Evolutionary conservation across 2,113 vertebrate genomes (phyloP).

Genomic region (Aptenodytes patagonicus): DNA sequence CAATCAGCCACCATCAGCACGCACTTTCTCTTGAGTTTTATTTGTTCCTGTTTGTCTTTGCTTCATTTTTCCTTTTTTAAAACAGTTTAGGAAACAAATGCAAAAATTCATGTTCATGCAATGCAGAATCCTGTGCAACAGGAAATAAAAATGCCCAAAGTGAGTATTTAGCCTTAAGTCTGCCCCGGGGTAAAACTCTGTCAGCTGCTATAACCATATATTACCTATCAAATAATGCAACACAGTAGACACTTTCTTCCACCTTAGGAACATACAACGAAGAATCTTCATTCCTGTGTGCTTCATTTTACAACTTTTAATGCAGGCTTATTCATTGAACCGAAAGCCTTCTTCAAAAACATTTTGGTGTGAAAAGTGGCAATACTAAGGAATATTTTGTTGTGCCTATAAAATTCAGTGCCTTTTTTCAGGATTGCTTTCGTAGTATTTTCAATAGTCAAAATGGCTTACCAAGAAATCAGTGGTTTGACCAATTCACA

Average conservation of each 20-base stretch:
- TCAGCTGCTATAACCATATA: background rate
- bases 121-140: background rate
- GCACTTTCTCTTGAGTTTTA: background rate
- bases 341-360: background rate
- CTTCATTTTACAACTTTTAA: background rate
- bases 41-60: background rate
- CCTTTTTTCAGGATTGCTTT: background rate
- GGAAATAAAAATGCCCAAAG: background rate
- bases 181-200: background rate
- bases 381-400: background rate
- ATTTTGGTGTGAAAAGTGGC: background rate
- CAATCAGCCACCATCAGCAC: background rate
- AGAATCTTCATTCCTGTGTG: background rate
- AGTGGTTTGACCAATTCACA: background rate
- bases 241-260: background rate
- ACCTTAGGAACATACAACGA: background rate
- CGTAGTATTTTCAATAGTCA: background rate
- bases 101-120: background rate
- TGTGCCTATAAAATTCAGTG: background rate
- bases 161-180: slow-evolving; percentile 11
- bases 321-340: background rate
- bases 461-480: background rate
- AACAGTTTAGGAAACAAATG: background rate
- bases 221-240: background rate
- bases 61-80: background rate